Evolutionary conservation across 1,140 invertebrate species (phyloP), one percentile per base, ranked within the genome.

Genomic region (Asobara japonica): DNA sequence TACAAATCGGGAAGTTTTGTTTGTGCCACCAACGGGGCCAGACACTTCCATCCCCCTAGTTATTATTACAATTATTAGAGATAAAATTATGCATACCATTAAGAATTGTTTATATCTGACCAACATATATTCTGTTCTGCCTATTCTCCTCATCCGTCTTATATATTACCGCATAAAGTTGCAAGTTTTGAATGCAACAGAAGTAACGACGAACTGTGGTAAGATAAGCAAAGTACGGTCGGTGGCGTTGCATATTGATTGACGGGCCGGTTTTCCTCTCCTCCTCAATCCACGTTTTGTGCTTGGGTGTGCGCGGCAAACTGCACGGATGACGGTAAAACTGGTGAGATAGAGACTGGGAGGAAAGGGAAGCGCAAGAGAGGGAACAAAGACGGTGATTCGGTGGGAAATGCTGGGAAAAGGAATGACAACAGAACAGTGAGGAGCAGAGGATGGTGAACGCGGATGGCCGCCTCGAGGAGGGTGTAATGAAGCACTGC

Each of bases 401-500:
- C 16, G 38, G 10, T 41, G 38, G 38, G 38, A 31, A 69, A 66
- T 71, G 75, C 71, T 66, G 74, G 76, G 36, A 73, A 60, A 51
- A 74, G 76, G 77, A 73, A 76, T 71, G 74, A 74, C 4, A 41
- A 41, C 38, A 41, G 38, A 69, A 56, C 70, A 73, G 73, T 74
- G 68, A 72, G 77, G 73, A 74, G 67, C 74, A 76, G 79, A 74
- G 56, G 73, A 33, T 11, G 66, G 68, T 65, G 65, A 65, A 65
- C 41, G 60, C 51, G 38, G 56, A 45, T 71, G 75, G 73, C 75
- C 67, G 71, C 61, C n/a, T 36, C 41, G 80, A 77, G 78, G 80
- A 81, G 80, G 83, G 82, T 85, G 83, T 86, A 87, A 87, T 87
- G 85, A 87, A 87, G 84, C 82, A 83, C 84, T 83, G 84, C 81